These are phyloP conservation scores for Ctenochaetus hawaiiensis DNA, from an alignment of 2,797 vertebrate species.

Conservation along the genomic window DNA sequence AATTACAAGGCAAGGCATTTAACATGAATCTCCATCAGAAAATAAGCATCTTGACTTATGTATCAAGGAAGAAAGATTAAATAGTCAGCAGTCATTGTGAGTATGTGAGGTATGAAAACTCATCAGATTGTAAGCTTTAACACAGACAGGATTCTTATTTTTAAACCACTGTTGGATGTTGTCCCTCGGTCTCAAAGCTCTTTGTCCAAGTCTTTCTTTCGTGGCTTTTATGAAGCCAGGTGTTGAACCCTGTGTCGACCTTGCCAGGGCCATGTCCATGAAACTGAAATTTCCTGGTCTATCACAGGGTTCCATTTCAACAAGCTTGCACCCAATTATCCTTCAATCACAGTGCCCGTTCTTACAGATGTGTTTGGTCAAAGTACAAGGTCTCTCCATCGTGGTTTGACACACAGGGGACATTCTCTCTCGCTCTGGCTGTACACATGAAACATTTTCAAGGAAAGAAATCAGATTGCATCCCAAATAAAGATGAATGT, in stretches of 20 bases:
- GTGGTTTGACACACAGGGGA: conserved; percentile 45
- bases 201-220: conserved; percentile 33
- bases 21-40: conserved; percentile 56
- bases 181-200: conserved; percentile 13
- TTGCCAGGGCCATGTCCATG: conserved; percentile 74
- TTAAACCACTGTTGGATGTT: conserved; percentile 17
- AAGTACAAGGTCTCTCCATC: conserved; percentile 66
- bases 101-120: conserved; percentile 12
- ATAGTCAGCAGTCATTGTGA: conserved; percentile 31
- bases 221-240: conserved; percentile 64
- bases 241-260: conserved; percentile 64
- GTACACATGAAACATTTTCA: conserved; percentile 50
- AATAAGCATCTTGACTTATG: conserved; percentile 43
- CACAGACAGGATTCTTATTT: conserved; percentile 19
- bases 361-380: conserved; percentile 75
- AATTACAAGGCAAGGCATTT: conserved; percentile 61
- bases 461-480: conserved; percentile 33
- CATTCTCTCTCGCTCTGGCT: conserved; percentile 37
- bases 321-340: conserved; percentile 82
- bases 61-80: conserved; percentile 38
- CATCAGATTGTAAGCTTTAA: conserved; percentile 2
- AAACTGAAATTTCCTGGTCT: conserved; percentile 78
- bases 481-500: conserved; percentile 51
- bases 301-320: conserved; percentile 77
- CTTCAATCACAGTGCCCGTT: conserved; percentile 70